phyloP scores from a whole-genome alignment of 92 coral and sea anemone genomes.

The Pocillopora grandis region DNA sequence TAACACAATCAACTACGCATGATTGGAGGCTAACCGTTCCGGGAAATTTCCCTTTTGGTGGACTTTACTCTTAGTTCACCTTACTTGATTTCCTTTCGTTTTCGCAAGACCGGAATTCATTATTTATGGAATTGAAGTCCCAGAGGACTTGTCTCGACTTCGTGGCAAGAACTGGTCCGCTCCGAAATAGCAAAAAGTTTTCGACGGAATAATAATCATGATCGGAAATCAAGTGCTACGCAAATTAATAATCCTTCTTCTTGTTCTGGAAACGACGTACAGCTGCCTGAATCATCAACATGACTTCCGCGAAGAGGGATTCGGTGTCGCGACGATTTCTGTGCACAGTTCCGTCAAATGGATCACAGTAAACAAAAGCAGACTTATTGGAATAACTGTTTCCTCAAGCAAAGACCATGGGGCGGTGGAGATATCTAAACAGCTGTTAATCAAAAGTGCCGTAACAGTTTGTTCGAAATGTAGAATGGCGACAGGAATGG shows the following conservation, averaged over 20 bases:
- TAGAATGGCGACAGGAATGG: slow-evolving; percentile 74
- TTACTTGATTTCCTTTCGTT: no score
- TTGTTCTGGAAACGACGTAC: neutral
- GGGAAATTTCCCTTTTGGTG: no score
- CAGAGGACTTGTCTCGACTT: no score
- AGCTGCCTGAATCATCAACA: slow-evolving; percentile 41
- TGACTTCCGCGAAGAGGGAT: slow-evolving; percentile 71
- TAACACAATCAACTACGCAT: no score
- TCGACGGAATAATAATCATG: no score
- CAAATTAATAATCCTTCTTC: neutral
- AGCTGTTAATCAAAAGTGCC: slow-evolving; percentile 57
- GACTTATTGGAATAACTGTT: slow-evolving; percentile 60
- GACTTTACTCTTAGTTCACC: no score
- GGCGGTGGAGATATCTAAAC: slow-evolving; percentile 37
- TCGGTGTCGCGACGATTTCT: slow-evolving; percentile 65
- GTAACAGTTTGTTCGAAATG: slow-evolving; percentile 72
- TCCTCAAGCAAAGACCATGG: slow-evolving; percentile 52
- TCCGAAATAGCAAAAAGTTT: no score
- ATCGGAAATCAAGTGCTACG: neutral
- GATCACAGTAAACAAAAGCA: slow-evolving; percentile 43
- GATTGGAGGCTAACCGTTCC: no score
- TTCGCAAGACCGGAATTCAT: no score
- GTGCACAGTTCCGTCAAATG: slow-evolving; percentile 63
- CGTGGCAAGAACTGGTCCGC: no score
- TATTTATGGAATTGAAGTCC: no score